phyloP scores from a whole-genome alignment of 1,140 invertebrate genomes.

The Calosoma granatense region DNA sequence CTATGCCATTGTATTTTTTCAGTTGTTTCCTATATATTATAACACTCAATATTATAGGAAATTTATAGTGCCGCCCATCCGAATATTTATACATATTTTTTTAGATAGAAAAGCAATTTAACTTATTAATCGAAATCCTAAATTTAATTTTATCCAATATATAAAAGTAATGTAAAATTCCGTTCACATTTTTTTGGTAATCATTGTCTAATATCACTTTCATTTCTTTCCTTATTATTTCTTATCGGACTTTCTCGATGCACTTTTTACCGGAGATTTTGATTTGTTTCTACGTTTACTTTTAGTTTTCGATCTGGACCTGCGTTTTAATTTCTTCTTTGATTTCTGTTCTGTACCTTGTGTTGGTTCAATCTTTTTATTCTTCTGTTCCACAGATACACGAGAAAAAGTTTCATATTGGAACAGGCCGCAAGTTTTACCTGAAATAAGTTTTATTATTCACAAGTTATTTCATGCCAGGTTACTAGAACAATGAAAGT shows the following conservation, averaged over 20 bases:
- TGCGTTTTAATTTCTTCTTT: constrained; percentile 3
- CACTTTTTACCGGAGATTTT: constrained; percentile 6
- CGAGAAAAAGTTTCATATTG: constrained; percentile 15
- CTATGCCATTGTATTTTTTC: constrained; percentile 13
- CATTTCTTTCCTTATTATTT: constrained; percentile 6
- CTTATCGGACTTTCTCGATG: background rate
- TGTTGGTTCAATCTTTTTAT: background rate
- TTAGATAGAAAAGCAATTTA: too few species aligned
- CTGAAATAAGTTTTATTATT: constrained; percentile 6
- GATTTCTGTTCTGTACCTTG: background rate
- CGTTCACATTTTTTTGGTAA: too few species aligned
- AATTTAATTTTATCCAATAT: too few species aligned
- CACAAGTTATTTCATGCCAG: background rate
- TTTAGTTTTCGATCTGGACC: background rate
- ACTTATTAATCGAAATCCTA: too few species aligned
- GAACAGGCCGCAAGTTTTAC: constrained; percentile 14
- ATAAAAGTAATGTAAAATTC: too few species aligned
- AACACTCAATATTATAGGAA: too few species aligned
- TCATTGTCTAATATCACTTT: too few species aligned
- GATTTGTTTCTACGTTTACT: background rate
- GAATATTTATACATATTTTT: too few species aligned
- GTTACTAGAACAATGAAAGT: too few species aligned
- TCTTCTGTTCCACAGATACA: constrained; percentile 4
- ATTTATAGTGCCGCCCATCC: too few species aligned
- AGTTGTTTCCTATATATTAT: too few species aligned